A percentile compares a stretch with the other conserved stretches of the same genome.
phyloP scores from a whole-genome alignment of 2,797 vertebrate species.

The Notolepis coatsorum region DNA sequence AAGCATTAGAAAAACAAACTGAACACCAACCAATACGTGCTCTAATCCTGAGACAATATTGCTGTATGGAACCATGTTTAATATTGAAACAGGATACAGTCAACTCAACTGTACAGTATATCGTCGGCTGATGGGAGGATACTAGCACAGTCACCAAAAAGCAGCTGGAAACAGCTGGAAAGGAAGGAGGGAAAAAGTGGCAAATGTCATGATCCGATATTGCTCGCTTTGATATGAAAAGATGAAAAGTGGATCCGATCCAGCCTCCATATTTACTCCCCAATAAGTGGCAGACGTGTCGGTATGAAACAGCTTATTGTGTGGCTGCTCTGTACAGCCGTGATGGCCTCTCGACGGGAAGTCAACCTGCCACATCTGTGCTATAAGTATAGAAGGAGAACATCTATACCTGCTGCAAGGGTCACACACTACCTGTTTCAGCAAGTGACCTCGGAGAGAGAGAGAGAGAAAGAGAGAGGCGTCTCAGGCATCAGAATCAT shows the following conservation, averaged over 20 bases:
- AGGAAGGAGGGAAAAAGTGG: too few relatives aligned
- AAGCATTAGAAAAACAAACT: slow-evolving; percentile 24
- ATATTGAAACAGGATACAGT: neutral
- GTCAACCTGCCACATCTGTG: slow-evolving; percentile 62
- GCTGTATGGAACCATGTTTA: neutral
- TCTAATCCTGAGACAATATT: neutral
- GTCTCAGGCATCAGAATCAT: slow-evolving; percentile 45
- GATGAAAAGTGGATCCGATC: too few relatives aligned
- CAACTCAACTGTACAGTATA: neutral
- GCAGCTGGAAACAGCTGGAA: neutral
- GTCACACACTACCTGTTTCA: slow-evolving; percentile 47
- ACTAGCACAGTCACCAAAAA: neutral
- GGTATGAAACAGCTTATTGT: slow-evolving; percentile 17
- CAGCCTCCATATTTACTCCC: too few relatives aligned
- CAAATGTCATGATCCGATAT: too few relatives aligned
- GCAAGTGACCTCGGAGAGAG: slow-evolving; percentile 55
- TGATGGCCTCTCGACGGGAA: slow-evolving; percentile 13
- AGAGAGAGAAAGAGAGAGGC: slow-evolving; percentile 9
- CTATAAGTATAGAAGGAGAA: too few relatives aligned
- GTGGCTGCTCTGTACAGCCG: slow-evolving; percentile 35
- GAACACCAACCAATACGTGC: neutral
- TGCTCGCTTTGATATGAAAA: too few relatives aligned
- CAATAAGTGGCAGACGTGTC: slow-evolving; percentile 16
- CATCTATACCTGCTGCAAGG: slow-evolving; percentile 18
- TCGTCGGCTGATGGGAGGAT: neutral